A percentile compares a stretch with the other conserved stretches of the same genome.
Evolutionary conservation across 1,140 invertebrate genomes (phyloP).

Genomic region (Drusus annulatus): DNA sequence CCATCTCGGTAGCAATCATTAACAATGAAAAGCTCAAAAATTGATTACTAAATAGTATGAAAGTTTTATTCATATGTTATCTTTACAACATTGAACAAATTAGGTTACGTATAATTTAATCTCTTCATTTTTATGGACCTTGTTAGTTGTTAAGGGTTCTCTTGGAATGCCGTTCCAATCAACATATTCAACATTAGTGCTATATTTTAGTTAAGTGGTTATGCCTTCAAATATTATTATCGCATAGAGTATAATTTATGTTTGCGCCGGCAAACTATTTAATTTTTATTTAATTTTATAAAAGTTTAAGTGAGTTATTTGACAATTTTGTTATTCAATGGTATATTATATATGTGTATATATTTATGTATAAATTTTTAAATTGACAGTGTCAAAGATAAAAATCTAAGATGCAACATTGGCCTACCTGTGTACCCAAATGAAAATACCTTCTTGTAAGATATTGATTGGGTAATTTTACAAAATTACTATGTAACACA

Average conservation of each 20-base stretch:
- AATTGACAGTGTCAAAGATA: too few species aligned
- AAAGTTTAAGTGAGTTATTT: not conserved
- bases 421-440: too few species aligned
- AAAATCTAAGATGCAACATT: too few species aligned
- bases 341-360: not conserved
- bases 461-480: too few species aligned
- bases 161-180: too few species aligned
- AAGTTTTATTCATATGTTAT: not conserved
- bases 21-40: conserved; percentile 26
- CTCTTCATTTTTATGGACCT: too few species aligned
- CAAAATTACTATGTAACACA: too few species aligned
- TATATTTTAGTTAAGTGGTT: not conserved
- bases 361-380: not conserved
- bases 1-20: not conserved
- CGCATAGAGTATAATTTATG: too few species aligned
- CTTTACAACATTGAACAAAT: conserved; percentile 19
- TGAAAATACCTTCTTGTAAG: too few species aligned
- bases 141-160: too few species aligned
- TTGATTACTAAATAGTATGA: not conserved
- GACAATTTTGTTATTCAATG: not conserved
- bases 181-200: not conserved
- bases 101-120: conserved; percentile 15
- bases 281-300: not conserved
- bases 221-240: not conserved
- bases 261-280: too few species aligned